Evolutionary conservation across 1,140 invertebrate genomes (phyloP), one percentile per base, ranked within the genome.

Genomic region (Anastrepha ludens): DNA sequence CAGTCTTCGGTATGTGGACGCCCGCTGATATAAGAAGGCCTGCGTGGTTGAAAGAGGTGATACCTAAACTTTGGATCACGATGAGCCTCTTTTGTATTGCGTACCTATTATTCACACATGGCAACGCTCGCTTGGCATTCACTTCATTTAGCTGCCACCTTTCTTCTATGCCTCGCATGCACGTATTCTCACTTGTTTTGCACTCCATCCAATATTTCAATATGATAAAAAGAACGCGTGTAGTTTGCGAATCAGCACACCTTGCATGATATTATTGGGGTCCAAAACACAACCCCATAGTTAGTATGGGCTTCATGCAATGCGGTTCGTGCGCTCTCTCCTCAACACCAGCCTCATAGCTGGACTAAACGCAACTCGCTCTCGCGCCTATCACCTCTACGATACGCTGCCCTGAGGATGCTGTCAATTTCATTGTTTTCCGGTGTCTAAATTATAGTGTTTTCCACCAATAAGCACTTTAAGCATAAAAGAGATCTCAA

Each of bases 351-450:
- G 64, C 29, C 29, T n/a, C 67, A 74, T 74, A 74, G 15, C 39
- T 41, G 67, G 41, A 44, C 50, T 17, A 74, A 74, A 70, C 44
- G 47, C 41, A 70, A 87, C 70, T 74, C 87, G 78, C 50, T 78
- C 87, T 58, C 70, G 41, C 44, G 44, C 87, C 59, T 70, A 55
- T 64, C 20, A 78, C 64, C 65, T 62, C 55, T 78, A 85, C 78
- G 62, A 62, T 81, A 55, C 74, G 39, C 64, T 88, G 86, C 78
- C 88, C 81, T 20, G 74, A 87, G 88, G 65, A 39, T 87, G 88
- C 89, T 90, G 91, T 91, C 90, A 92, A 90, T 91, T 91, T 90
- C 90, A 92, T 91, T 92, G 90, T 92, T 92, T 91, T 92, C 91
- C 91, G 91, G 91, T 92, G 90, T 91, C 90, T 89, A 91, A 92